Evolutionary conservation across 1,140 invertebrate species (phyloP).

Genomic region (Chionoecetes opilio): DNA sequence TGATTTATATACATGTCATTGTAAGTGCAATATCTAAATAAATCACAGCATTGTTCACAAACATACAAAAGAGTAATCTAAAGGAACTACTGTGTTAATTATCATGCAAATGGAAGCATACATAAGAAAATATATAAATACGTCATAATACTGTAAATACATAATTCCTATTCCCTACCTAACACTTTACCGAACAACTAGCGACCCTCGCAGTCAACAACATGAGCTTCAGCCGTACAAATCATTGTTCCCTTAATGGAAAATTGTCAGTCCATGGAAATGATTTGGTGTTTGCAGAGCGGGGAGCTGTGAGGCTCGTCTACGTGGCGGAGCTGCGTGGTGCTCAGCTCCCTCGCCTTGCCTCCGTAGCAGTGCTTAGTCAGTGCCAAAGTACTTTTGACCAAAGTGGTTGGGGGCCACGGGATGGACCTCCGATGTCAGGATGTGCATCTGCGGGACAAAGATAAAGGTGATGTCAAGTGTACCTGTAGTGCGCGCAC

Average conservation of each 20-base stretch:
- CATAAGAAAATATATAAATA: conserved; percentile 10
- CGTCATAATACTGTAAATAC: not conserved
- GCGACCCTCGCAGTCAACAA: not conserved
- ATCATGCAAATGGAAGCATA: not conserved
- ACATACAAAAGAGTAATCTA: not conserved
- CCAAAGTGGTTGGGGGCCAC: conserved; percentile 99
- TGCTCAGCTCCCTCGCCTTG: too few relatives aligned
- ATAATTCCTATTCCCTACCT: not conserved
- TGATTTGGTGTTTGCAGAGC: not conserved
- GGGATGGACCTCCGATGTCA: conserved; percentile 97
- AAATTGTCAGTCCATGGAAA: too few relatives aligned
- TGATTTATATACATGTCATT: not conserved
- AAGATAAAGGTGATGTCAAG: conserved; percentile 32
- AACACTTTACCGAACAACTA: not conserved
- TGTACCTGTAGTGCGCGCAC: not conserved
- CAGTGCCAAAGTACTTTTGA: conserved; percentile 99
- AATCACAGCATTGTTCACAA: conserved; percentile 7
- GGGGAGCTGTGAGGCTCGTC: not conserved
- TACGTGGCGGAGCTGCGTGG: not conserved
- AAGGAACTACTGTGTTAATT: not conserved
- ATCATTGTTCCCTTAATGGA: not conserved
- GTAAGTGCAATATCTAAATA: not conserved
- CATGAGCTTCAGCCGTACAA: not conserved
- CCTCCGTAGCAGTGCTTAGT: conserved; percentile 87
- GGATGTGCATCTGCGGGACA: conserved; percentile 91